A percentile compares a stretch with the other conserved stretches of the same genome.
These are phyloP conservation scores for Nothoprocta pentlandii DNA, from an alignment of 2,113 vertebrate genomes.

Conservation along the genomic window DNA sequence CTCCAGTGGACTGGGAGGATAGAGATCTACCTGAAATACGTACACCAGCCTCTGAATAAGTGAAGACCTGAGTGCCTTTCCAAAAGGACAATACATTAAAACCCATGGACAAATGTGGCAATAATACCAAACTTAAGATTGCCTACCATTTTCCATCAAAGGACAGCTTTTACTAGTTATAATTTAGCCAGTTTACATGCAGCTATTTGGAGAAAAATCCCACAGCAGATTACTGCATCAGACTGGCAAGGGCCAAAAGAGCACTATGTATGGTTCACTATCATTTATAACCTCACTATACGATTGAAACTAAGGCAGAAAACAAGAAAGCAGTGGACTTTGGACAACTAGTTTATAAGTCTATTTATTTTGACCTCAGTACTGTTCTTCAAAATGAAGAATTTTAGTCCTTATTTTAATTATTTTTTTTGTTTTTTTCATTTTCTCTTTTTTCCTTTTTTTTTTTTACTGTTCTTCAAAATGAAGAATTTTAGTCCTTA, in stretches of 20 bases:
- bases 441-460: no score
- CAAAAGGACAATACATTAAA: background rate
- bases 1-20: background rate
- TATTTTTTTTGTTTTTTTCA: no score
- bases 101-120: background rate
- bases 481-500: background rate
- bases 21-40: background rate
- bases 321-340: background rate
- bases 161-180: background rate
- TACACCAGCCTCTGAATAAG: background rate
- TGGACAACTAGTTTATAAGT: background rate
- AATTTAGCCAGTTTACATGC: no score
- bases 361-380: background rate
- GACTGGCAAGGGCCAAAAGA: background rate
- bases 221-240: background rate
- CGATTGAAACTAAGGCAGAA: background rate
- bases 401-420: background rate
- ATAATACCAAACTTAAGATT: background rate
- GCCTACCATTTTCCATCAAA: background rate
- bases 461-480: background rate
- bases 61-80: background rate
- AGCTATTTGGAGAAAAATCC: background rate
- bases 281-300: background rate
- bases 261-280: rapidly evolving
- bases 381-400: background rate